phyloP scores from a whole-genome alignment of 2,797 vertebrate species.

The Acipenser transmontanus region DNA sequence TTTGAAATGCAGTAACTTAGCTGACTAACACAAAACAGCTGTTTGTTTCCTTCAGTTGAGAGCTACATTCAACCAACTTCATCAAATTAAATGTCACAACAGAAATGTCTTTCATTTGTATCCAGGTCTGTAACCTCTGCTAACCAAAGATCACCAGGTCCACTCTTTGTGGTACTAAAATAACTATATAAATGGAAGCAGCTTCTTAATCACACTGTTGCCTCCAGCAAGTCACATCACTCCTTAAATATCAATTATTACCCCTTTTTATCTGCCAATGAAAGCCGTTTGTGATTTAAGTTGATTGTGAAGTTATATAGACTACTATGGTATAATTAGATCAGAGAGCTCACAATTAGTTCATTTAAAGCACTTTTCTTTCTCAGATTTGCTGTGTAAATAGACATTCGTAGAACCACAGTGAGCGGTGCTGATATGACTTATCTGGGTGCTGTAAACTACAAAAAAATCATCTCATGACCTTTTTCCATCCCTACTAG shows the following conservation, averaged over 20 bases:
- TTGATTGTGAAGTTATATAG: no score
- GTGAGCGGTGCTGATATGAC: no score
- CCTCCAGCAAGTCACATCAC: constrained; percentile 26
- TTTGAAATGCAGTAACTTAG: constrained; percentile 44
- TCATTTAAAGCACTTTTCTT: no score
- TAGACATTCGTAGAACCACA: no score
- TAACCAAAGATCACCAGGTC: constrained; percentile 60
- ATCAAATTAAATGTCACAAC: constrained; percentile 63
- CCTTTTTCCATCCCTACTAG: no score
- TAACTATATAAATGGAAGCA: constrained; percentile 69
- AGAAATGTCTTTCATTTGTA: constrained; percentile 79
- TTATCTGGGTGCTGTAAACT: no score
- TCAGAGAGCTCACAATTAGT: no score
- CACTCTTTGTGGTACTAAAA: constrained; percentile 65
- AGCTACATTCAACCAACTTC: constrained; percentile 52
- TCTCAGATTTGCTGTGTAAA: no score
- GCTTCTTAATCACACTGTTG: constrained; percentile 44
- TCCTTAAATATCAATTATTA: neutral
- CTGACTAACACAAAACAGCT: constrained; percentile 56
- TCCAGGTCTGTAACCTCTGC: constrained; percentile 73
- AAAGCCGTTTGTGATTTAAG: constrained; percentile 7
- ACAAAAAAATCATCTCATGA: no score
- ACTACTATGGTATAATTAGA: no score
- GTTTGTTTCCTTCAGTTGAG: constrained; percentile 58
- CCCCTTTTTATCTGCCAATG: neutral